Conservation (phyloP, 2,888 invertebrate species). For the Aspidiotus rigidus region DNA sequence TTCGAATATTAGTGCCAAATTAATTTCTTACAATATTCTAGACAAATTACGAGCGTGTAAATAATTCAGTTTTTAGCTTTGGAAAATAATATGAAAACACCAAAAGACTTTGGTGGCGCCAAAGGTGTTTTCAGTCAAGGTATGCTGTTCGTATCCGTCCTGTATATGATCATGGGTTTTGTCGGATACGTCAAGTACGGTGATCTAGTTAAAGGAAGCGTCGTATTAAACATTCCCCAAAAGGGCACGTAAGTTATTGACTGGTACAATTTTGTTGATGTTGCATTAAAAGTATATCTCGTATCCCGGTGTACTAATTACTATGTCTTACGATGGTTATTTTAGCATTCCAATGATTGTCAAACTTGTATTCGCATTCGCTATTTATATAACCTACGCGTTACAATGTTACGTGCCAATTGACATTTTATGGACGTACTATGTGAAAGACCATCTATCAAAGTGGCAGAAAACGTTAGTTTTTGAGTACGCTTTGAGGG, state of each 20-base stretch:
- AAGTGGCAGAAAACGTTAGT: conserved; percentile 43
- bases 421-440: conserved; percentile 61
- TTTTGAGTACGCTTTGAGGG: conserved; percentile 50
- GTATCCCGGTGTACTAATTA: background rate
- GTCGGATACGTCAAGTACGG: conserved; percentile 79
- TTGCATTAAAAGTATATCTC: background rate
- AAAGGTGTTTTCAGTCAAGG: conserved; percentile 73
- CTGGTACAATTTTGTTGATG: background rate
- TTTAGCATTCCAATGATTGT: conserved; percentile 56
- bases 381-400: conserved; percentile 73
- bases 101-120: conserved; percentile 63
- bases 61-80: conserved; percentile 69
- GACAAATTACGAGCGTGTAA: background rate
- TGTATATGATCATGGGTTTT: conserved; percentile 72
- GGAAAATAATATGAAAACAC: conserved; percentile 82
- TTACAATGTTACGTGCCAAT: conserved; percentile 85
- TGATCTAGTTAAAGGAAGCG: conserved; percentile 56
- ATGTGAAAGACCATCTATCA: conserved; percentile 43
- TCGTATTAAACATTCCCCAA: conserved; percentile 71
- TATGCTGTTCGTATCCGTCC: conserved; percentile 63
- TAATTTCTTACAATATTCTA: background rate
- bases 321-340: conserved; percentile 21
- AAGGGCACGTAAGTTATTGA: conserved; percentile 47
- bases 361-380: conserved; percentile 54
- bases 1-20: conserved; percentile 36